phyloP scores from a whole-genome alignment of 2,797 vertebrate genomes.

The Pterois miles region DNA sequence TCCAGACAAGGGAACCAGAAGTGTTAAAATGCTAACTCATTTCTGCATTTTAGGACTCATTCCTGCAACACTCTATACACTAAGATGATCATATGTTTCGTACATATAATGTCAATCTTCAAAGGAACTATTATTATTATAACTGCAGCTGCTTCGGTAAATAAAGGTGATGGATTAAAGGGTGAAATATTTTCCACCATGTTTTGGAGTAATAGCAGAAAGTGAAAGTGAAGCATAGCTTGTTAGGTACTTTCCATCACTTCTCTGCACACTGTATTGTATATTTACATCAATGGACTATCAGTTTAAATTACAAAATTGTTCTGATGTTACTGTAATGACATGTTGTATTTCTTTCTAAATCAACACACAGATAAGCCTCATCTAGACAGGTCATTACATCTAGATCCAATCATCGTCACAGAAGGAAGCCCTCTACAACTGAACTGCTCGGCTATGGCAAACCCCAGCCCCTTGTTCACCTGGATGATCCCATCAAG shows the following conservation, averaged over 20 bases:
- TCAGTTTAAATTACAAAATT: not conserved
- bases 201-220: not conserved
- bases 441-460: conserved; percentile 49
- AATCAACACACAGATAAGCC: conserved; percentile 50
- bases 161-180: not conserved
- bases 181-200: not conserved
- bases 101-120: not conserved
- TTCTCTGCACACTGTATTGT: not conserved
- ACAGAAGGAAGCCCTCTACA: conserved; percentile 11
- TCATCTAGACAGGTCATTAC: fast-evolving
- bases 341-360: not conserved
- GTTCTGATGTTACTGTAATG: not conserved
- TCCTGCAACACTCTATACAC: not conserved
- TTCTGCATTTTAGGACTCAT: too few species aligned
- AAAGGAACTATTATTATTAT: not conserved
- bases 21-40: too few species aligned
- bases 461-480: conserved; percentile 61
- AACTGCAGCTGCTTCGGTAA: not conserved
- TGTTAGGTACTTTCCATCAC: not conserved
- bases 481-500: conserved; percentile 19
- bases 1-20: too few species aligned
- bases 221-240: not conserved
- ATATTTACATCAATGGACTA: too few species aligned
- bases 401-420: not conserved
- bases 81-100: not conserved